Conservation (phyloP, 2,888 invertebrate genomes). For the Catocala sponsa region DNA sequence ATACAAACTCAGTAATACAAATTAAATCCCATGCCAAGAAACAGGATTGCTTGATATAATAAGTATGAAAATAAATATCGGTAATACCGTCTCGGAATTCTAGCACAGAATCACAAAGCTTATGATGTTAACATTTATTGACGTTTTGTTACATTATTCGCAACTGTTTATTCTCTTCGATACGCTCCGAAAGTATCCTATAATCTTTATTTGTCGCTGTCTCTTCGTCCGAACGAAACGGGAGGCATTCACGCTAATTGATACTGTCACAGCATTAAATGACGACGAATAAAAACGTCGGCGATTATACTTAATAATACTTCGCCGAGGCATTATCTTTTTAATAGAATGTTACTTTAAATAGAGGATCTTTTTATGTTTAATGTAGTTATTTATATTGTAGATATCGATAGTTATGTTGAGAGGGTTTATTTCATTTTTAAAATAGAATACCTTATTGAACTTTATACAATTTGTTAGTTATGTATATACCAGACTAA, state of each 20-base stretch:
- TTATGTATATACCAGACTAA: too few relatives aligned
- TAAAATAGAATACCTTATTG: too few relatives aligned
- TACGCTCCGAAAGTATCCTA: slow-evolving; percentile 22
- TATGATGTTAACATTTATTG: slow-evolving; percentile 17
- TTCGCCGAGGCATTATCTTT: slow-evolving; percentile 20
- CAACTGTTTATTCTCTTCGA: slow-evolving; percentile 30
- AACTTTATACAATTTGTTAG: too few relatives aligned
- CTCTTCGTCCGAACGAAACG: slow-evolving; percentile 32
- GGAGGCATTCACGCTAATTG: slow-evolving; percentile 41
- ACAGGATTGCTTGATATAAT: too few relatives aligned
- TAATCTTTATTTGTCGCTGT: slow-evolving; percentile 24
- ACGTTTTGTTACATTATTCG: slow-evolving; percentile 14
- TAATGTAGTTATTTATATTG: not conserved
- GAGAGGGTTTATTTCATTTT: too few relatives aligned
- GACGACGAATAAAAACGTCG: slow-evolving; percentile 38
- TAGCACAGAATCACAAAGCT: not conserved
- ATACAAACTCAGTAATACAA: too few relatives aligned
- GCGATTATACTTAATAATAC: slow-evolving; percentile 24
- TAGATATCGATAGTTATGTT: not conserved
- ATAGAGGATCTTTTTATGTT: not conserved
- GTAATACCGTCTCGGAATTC: too few relatives aligned
- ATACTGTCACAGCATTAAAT: slow-evolving; percentile 49
- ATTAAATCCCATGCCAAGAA: too few relatives aligned
- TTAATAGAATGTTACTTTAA: slow-evolving; percentile 11
- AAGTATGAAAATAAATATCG: too few relatives aligned